A percentile compares a stretch with the other conserved stretches of the same genome.
These are phyloP conservation scores for Centropus unirufus DNA, from an alignment of 2,113 vertebrate species.

Conservation along the genomic window DNA sequence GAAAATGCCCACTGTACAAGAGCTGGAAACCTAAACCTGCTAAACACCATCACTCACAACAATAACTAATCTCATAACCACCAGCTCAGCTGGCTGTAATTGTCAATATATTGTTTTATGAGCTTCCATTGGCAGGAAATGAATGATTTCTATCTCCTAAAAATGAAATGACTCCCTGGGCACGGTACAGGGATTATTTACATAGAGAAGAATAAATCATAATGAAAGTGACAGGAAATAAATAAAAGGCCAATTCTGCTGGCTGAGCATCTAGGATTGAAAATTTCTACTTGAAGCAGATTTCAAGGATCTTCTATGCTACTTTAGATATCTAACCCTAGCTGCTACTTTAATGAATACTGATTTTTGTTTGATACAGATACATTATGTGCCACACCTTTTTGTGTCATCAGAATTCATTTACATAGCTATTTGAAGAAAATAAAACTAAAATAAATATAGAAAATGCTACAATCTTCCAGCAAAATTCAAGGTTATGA, in stretches of 20 bases:
- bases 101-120: constrained; percentile 55
- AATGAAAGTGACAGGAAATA: constrained; percentile 49
- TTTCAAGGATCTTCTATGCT: not conserved
- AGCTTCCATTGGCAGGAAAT: constrained; percentile 51
- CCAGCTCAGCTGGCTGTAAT: constrained; percentile 32
- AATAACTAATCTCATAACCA: constrained; percentile 60
- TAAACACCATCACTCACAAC: not conserved
- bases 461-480: not conserved
- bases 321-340: not conserved
- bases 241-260: constrained; percentile 16
- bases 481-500: not conserved
- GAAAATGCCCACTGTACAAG: not conserved
- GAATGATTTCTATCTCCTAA: constrained; percentile 50
- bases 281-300: not conserved
- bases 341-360: not conserved
- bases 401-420: not conserved
- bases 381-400: not conserved
- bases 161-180: not conserved
- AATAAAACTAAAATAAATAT: not conserved
- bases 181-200: constrained; percentile 1
- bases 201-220: constrained; percentile 55
- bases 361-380: not conserved
- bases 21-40: not conserved
- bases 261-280: not conserved
- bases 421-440: not conserved